Evolutionary conservation across 30 jellyfish, hydroid and myxozoan genomes (phyloP).

Genomic region (Mastigias papua): DNA sequence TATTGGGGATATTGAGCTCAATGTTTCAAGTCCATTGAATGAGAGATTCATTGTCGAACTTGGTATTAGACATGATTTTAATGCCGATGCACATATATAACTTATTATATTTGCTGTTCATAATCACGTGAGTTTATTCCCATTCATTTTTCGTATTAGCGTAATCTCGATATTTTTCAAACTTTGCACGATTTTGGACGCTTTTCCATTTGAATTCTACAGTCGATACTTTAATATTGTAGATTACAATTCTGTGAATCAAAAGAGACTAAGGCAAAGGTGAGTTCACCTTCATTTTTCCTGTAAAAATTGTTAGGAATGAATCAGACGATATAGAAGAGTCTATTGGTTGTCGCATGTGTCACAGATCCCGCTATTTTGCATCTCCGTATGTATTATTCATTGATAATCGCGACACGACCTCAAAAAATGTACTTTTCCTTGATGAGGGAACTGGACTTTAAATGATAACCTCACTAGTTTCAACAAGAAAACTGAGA

Average conservation of each 20-base stretch:
- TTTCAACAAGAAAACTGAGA: no score
- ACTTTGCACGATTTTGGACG: neutral
- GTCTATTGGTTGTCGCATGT: no score
- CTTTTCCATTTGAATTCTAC: neutral
- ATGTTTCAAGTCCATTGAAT: neutral
- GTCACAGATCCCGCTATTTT: no score
- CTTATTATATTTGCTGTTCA: slow-evolving; percentile 35
- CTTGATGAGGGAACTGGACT: no score
- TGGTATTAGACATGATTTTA: slow-evolving; percentile 40
- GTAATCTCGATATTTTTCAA: neutral
- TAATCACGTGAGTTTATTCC: slow-evolving; percentile 63
- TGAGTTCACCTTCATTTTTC: neutral
- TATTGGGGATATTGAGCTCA: slow-evolving; percentile 16
- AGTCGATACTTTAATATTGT: slow-evolving; percentile 3
- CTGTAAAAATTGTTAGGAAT: no score
- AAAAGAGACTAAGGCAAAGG: slow-evolving; percentile 17
- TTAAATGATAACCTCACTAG: no score
- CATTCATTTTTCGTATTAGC: neutral
- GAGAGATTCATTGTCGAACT: slow-evolving; percentile 12
- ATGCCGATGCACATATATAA: slow-evolving; percentile 48
- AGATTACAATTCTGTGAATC: slow-evolving; percentile 52
- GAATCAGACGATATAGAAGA: no score
- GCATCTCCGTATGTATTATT: no score
- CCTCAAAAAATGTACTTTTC: no score
- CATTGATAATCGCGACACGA: no score